Evolutionary conservation across 2,888 invertebrate genomes (phyloP).

Genomic region (Alentia gelatinosa): DNA sequence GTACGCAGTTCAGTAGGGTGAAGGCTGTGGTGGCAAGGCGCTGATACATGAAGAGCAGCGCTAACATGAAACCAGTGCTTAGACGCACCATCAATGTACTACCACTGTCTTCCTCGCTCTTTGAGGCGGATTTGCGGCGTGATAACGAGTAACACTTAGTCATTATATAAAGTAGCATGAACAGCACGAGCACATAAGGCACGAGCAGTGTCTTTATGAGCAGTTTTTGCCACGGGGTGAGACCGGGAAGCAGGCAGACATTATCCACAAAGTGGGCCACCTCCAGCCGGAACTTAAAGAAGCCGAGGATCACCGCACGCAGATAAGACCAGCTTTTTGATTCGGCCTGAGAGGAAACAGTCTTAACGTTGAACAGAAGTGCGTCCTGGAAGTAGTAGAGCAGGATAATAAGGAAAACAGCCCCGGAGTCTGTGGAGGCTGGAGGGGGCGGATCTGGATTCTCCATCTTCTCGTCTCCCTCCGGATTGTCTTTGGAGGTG

Average conservation of each 20-base stretch:
- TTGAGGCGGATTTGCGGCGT: background rate
- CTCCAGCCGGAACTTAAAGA: conserved; percentile 63
- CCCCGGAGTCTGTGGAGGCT: conserved; percentile 61
- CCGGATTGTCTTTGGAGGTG: background rate
- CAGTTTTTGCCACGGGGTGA: conserved; percentile 61
- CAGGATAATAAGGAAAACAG: conserved; percentile 65
- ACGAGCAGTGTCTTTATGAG: conserved; percentile 60
- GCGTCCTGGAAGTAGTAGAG: conserved; percentile 67
- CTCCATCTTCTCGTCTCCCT: background rate
- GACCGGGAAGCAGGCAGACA: conserved; percentile 60
- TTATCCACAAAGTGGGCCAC: conserved; percentile 63
- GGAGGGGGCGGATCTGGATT: background rate
- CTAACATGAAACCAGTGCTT: conserved; percentile 65
- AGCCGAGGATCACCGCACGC: conserved; percentile 59
- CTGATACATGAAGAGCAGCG: conserved; percentile 66
- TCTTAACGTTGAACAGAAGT: conserved; percentile 61
- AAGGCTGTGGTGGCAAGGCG: conserved; percentile 65
- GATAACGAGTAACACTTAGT: conserved; percentile 43
- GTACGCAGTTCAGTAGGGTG: conserved; percentile 66
- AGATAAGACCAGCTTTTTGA: conserved; percentile 46
- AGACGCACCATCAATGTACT: conserved; percentile 59
- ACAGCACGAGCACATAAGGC: conserved; percentile 61
- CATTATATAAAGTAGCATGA: conserved; percentile 57
- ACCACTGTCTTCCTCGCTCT: background rate
- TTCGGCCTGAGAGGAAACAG: conserved; percentile 49